Evolutionary conservation across 1,140 invertebrate genomes (phyloP), one percentile per base, ranked within the genome.

Genomic region (Olivierus martensii): DNA sequence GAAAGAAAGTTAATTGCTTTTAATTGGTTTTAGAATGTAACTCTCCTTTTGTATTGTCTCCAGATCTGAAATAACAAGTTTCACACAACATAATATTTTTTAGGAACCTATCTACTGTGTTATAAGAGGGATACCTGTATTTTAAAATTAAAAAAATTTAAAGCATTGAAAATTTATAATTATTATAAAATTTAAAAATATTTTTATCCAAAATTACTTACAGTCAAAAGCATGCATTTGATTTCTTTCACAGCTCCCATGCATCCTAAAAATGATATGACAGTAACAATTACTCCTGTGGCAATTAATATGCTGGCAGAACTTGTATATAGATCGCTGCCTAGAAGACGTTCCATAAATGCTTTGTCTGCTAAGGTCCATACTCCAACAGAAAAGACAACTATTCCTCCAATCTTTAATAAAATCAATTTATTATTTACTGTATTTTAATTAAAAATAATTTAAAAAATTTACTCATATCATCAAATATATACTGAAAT

Each of bases 221-320:
- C 84, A 63, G 80, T 72, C 34, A 78, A 79, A 9, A 90, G 75
- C 64, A 89, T 76, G 67, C 83, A 83, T 59, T 80, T 76, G 49
- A 81, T 87, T 66, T 88, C 84, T 65, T 82, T 77, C 62, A 87
- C 75, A 10, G 87, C 85, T 38, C 87, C 87, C 65, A 87, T 87
- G 63, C 87, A 90, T 35, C 87, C 87, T 37, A 89, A 67, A 69
- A 89, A 87, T 50, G 83, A 84, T 56, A 89, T 75, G 49, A 88
- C 70, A 69, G 88, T 87, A 61, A 88, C 81, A 57, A 86, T 73
- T 19, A 78, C 77, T 44, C 87, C 86, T 49, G 81, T 77, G n/a
- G 77, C 76, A 55, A 90, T 84, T 39, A 89, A 70, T 38, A 86
- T 67, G 38, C 59, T 52, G 3, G 62, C 55, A 10, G 60, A 80